Evolutionary conservation across 2,113 vertebrate genomes (phyloP).

Genomic region (Cathartes aura): DNA sequence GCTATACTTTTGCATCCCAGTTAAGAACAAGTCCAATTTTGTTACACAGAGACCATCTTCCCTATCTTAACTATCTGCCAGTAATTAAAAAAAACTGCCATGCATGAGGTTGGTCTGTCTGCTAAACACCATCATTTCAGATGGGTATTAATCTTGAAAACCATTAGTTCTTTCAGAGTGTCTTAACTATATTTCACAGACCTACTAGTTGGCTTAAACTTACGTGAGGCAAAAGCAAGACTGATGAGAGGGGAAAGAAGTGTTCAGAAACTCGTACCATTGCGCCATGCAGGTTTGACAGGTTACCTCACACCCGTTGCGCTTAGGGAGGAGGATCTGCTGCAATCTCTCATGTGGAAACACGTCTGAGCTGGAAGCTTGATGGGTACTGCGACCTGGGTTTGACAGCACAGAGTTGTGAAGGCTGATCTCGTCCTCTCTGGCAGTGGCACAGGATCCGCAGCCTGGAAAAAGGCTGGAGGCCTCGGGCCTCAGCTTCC

Average conservation of each 20-base stretch:
- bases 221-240: background rate
- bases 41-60: background rate
- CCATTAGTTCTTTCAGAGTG: background rate
- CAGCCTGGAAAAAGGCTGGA: background rate
- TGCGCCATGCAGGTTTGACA: rapidly evolving
- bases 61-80: background rate
- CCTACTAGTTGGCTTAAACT: background rate
- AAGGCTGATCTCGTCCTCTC: no score
- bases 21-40: background rate
- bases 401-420: rapidly evolving
- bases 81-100: background rate
- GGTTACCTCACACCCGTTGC: background rate
- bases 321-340: background rate
- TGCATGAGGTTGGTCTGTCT: rapidly evolving
- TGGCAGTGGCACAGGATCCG: no score
- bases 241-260: background rate
- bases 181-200: background rate
- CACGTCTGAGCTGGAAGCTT: rapidly evolving
- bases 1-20: background rate
- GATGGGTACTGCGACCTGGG: rapidly evolving
- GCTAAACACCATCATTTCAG: background rate
- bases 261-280: rapidly evolving
- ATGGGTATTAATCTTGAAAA: background rate
- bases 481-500: background rate
- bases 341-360: background rate